Evolutionary conservation across 2,888 invertebrate genomes (phyloP).

Genomic region (Cryptophagus acutangulus): DNA sequence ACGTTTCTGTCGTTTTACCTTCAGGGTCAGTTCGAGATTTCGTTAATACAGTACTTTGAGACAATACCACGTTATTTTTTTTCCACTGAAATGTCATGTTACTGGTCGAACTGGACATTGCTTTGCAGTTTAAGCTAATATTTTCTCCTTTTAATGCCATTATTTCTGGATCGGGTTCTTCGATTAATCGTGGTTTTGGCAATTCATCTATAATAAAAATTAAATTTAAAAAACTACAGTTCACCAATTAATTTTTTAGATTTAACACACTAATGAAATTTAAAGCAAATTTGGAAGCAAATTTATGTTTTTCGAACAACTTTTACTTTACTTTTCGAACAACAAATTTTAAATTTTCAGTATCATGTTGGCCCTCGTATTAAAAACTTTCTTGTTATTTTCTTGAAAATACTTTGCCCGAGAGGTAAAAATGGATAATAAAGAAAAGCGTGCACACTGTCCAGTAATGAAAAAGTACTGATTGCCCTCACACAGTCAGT

Average conservation of each 20-base stretch:
- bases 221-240: no score
- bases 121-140: slow-evolving; percentile 75
- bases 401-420: no score
- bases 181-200: slow-evolving; percentile 78
- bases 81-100: slow-evolving; percentile 82
- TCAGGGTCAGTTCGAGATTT: slow-evolving; percentile 46
- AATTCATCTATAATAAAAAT: slow-evolving; percentile 56
- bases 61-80: slow-evolving; percentile 70
- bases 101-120: slow-evolving; percentile 71
- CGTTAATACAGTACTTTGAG: slow-evolving; percentile 35
- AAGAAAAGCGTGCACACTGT: neutral
- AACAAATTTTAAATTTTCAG: no score
- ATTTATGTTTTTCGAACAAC: no score
- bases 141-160: slow-evolving; percentile 85
- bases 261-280: no score
- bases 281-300: no score
- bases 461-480: no score
- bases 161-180: slow-evolving; percentile 75
- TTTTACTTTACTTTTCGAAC: no score
- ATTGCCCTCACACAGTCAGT: no score
- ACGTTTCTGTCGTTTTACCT: slow-evolving; percentile 60
- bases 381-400: no score
- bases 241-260: slow-evolving; percentile 5
- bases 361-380: no score
- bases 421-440: neutral